Evolutionary conservation across 1,140 invertebrate genomes (phyloP), one percentile per base, ranked within the genome.

Genomic region (Cepaea nemoralis): DNA sequence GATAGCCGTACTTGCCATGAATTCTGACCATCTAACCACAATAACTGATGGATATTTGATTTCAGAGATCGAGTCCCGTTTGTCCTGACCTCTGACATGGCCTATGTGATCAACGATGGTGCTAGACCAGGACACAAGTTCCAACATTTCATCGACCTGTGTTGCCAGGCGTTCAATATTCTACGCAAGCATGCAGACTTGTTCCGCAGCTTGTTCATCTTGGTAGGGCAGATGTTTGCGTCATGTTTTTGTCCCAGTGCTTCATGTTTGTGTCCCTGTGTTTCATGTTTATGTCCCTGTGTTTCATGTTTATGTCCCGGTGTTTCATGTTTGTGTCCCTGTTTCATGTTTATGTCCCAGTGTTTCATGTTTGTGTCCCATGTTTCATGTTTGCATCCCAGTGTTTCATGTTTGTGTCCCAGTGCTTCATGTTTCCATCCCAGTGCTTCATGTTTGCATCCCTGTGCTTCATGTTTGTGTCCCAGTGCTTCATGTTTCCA

Each of bases 51-150:
- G 42, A 45, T 45, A 16, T 45, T 45, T 45, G 42, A 22, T n/a
- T 63, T 6, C 37, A 96, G 97, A 86, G 98, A 99, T 92, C 95
- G 98, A 10, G 97, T 97, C 0, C 98, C 98, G 0, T 99, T 99
- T 93, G 97, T 99, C 3, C 92, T 99, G 70, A 99, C 98, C 0
- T 96, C 97, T 24, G 98, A 99, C 91, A 99, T 99, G 99, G 98
- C 96, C 1, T 99, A 98, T 93, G 98, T 99, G 2, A 99, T 99
- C 85, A 99, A 99, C 91, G 97, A 97, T 76, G 97, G 97, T 3
- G 97, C 99, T 88, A 95, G 97, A 86, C 96, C 96, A 24, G 97
- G 96, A 1, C 95, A 96, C 82, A 95, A 95, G 83, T 99, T 99
- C 91, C 98, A 99, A 91, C 94, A 97, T 88, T 99, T 99, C 92